Base-by-base conservation (phyloP, 2,888 invertebrate species). In the Oxycera nigricornis region DNA sequence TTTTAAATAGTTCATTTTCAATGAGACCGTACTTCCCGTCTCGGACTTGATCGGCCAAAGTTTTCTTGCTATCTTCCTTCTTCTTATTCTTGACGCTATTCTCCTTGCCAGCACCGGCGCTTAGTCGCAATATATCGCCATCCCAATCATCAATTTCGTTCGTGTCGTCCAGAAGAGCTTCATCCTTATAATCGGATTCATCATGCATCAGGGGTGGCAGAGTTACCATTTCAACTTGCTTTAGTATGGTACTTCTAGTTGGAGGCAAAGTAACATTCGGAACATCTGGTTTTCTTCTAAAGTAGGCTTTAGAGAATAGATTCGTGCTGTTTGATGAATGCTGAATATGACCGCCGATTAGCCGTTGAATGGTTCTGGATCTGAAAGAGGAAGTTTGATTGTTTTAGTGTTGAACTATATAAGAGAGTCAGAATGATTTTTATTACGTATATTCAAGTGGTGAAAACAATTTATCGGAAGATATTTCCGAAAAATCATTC, bases 1-100 rank as follows among this genome's bases (percentile, higher is more conserved):
- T 89, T 0, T 89, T 86, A 81, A 94, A 94, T 76, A 95, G 88
- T 84, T 95, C 94, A 81, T 92, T 92, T 82, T 95, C 94, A 78
- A 95, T 94, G 4, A 95, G 87, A 35, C 94, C 95, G 85, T 95
- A 95, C 86, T 95, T 95, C 52, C 95, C 95, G 82, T 95, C 95
- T 75, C 92, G 92, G 79, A 95, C 94, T 86, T 95, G 95, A 86
- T 95, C 94, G n/a, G 94, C 90, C 41, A 95, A 86, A 3, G 94
- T 94, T 83, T 95, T 95, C 83, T 91, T 92, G 30, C 92, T 91
- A 77, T 94, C 94, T 76, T 92, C 92, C 73, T 83, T 83, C 65
- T 78, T 78, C 46, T 75, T 87, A 2, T 77, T 81, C 80, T 81
- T 87, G 46, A 85, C 85, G 76, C 86, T 83, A 24, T 79, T 78